Base-by-base conservation (phyloP, 2,888 invertebrate species). In the Drosophila differens region DNA sequence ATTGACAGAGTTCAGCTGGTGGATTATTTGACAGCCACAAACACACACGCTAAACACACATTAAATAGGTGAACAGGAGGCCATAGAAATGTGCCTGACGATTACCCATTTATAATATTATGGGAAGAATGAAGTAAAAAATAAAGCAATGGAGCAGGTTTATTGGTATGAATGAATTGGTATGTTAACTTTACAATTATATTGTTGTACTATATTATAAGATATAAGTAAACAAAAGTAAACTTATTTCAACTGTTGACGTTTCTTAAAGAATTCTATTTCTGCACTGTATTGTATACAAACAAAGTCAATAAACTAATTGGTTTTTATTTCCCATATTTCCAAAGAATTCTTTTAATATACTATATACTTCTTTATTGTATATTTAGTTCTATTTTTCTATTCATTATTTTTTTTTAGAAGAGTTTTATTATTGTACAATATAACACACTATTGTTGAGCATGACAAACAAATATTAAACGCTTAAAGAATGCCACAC, bases 21-120 rank as follows among this genome's bases (percentile, higher is more conserved):
- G 57, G 49, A 54, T 64, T 22, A 28, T 55, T 62, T 58, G 28
- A n/a, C 10, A 49, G 63, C 4, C 58, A 41, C 22, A 12, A n/a
- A 33, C 37, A 53, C 37, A 53, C 32, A 9, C 19, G 52, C 33
- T 44, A 28, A 47, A 28, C 58, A 55, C 61, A 60, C 44, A 72
- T 49, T 35, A 37, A 72, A 30, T 41, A 28, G 39, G 35, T 35
- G 28, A 53, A 58, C 30, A 33, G 35, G 33, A 44, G 41, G 58
- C 44, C 52, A 19, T 25, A 57, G 28, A 35, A 60, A 41, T 57
- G 12, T 54, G 63, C 16, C 51, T 39, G 30, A 37, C 3, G 57
- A 61, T 33, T 68, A 51, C 12, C 14, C 30, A 39, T 57, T 47
- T 28, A 39, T 76, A 62, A 70, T 33, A 66, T 70, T 65, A 76